These are phyloP conservation scores for Furcula furcula DNA, from an alignment of 2,888 invertebrate species.

Conservation along the genomic window DNA sequence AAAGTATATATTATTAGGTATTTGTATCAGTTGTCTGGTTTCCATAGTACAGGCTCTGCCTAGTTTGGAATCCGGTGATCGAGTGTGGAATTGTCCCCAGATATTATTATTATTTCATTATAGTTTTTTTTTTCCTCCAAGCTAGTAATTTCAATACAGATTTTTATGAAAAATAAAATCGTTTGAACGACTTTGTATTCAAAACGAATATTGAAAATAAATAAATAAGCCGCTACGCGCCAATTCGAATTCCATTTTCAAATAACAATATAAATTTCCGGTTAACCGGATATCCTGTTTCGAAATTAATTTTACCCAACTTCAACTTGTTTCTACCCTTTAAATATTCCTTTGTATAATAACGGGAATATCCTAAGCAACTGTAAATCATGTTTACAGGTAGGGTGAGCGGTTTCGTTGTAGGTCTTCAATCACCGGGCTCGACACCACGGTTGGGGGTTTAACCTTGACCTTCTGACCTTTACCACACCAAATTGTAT, in stretches of 20 bases:
- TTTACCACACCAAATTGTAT: no score
- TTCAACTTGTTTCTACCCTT: not conserved
- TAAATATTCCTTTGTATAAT: not conserved
- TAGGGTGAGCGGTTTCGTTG: not conserved
- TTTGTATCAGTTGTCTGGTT: no score
- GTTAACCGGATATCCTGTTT: not conserved
- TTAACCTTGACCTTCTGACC: not conserved
- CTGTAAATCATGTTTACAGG: not conserved
- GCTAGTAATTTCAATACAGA: no score
- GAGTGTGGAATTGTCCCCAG: no score
- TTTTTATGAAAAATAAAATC: no score
- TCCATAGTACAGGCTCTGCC: no score
- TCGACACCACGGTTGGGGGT: not conserved
- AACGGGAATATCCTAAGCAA: not conserved
- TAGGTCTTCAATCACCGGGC: slow-evolving; percentile 1
- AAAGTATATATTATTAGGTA: no score
- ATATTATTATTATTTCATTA: no score
- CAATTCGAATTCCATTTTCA: not conserved
- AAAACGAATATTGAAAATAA: no score
- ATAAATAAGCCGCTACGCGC: not conserved
- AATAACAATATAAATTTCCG: not conserved
- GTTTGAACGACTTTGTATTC: no score
- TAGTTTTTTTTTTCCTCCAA: no score
- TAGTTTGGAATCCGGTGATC: no score
- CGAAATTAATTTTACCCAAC: not conserved